Conservation (phyloP, 1,140 invertebrate genomes). For the Hetaerina americana region DNA sequence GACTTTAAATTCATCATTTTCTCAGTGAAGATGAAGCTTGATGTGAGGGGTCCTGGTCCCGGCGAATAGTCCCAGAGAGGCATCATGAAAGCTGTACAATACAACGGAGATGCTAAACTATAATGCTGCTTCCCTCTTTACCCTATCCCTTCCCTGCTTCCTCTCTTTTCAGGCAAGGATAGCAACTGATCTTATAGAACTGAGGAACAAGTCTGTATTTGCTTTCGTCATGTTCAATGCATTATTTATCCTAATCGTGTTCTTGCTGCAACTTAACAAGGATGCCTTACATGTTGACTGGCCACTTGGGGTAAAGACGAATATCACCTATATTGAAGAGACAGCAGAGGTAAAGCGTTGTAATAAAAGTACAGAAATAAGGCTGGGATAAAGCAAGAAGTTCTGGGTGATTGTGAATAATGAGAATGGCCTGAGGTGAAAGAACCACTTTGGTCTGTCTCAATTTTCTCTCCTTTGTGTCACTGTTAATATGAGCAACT, state of each 20-base stretch:
- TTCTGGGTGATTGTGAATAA: not conserved
- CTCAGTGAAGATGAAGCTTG: no score
- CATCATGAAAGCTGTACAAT: no score
- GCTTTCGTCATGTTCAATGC: conserved; percentile 99
- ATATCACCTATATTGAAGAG: conserved; percentile 84
- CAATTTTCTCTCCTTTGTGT: conserved; percentile 6
- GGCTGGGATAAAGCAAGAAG: not conserved
- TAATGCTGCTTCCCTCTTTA: conserved; percentile 19
- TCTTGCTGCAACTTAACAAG: conserved; percentile 96
- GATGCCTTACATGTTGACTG: conserved; percentile 89
- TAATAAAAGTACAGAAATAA: not conserved
- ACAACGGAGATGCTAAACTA: conserved; percentile 21
- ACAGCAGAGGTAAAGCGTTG: conserved; percentile 57
- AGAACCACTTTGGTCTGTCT: conserved; percentile 8
- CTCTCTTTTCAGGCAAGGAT: conserved; percentile 58
- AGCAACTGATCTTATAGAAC: conserved; percentile 74
- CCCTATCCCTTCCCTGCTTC: conserved; percentile 25
- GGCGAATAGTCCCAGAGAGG: no score
- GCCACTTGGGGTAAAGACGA: conserved; percentile 86
- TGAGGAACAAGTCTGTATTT: conserved; percentile 93
- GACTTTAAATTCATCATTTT: no score
- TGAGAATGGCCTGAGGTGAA: conserved; percentile 8
- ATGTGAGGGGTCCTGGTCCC: no score
- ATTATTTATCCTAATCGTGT: conserved; percentile 95
- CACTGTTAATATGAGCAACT: not conserved